Percentiles rank a stretch among this genome's conserved stretches.
Conservation (phyloP, 2,113 vertebrate species). For the Siphamia tubifer region DNA sequence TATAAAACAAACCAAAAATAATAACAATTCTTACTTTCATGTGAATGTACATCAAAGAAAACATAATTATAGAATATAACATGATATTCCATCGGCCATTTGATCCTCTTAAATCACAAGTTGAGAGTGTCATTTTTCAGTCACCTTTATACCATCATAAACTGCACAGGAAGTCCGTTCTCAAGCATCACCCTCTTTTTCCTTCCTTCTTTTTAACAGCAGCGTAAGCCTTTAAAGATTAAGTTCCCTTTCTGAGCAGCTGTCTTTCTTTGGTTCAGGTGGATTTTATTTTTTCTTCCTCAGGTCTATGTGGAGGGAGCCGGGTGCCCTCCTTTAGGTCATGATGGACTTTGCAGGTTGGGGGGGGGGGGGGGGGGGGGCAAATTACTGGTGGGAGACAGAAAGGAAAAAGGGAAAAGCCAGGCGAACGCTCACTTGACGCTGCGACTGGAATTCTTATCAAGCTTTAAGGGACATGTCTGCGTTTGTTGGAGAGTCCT, state of each 20-base stretch:
- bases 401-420: neutral
- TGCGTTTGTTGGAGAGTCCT: conserved; percentile 23
- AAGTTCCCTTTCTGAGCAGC: conserved; percentile 48
- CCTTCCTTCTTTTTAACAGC: conserved; percentile 14
- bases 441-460: conserved; percentile 63
- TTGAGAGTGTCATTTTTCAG: conserved; percentile 13
- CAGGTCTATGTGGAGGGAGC: conserved; percentile 29
- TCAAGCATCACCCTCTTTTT: conserved; percentile 11
- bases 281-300: conserved; percentile 63
- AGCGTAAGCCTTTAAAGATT: conserved; percentile 27
- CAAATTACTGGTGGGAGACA: conserved; percentile 40
- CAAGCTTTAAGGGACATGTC: conserved; percentile 48
- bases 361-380: conserved; percentile 37
- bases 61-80: too few relatives aligned
- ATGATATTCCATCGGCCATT: too few relatives aligned
- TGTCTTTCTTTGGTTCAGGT: conserved; percentile 66
- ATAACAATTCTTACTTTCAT: too few relatives aligned
- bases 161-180: conserved; percentile 32
- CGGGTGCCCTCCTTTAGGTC: conserved; percentile 29
- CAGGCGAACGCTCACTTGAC: conserved; percentile 3
- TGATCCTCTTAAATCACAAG: too few relatives aligned
- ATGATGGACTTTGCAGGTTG: conserved; percentile 78
- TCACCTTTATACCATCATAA: conserved; percentile 6
- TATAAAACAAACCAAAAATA: too few relatives aligned
- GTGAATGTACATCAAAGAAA: too few relatives aligned